A percentile compares a stretch with the other conserved stretches of the same genome.
phyloP scores from a whole-genome alignment of 2,797 vertebrate genomes.

The Falco rusticolus region DNA sequence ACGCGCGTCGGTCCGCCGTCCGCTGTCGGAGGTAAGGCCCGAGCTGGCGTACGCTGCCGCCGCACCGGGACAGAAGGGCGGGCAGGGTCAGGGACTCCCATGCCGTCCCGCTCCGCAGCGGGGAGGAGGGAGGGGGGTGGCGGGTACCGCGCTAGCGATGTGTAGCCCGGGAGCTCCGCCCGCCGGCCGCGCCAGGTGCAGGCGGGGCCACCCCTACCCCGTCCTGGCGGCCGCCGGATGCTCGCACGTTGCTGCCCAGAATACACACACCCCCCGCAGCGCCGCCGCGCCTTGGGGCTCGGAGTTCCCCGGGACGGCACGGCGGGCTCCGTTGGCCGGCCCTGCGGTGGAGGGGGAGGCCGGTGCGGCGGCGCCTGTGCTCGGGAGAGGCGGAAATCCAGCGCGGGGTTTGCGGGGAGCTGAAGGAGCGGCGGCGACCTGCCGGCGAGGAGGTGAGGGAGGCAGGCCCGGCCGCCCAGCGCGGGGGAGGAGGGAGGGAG shows the following conservation, averaged over 20 bases:
- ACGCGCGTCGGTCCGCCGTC: neutral
- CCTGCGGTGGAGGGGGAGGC: neutral
- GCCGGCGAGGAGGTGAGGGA: neutral
- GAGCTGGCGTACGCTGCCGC: neutral
- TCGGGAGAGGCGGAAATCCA: neutral
- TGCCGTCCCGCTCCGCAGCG: neutral
- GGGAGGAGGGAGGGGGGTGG: too few species aligned
- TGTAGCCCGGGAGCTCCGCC: neutral
- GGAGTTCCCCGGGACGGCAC: neutral
- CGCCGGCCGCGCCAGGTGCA: neutral
- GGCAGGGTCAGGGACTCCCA: rapidly evolving
- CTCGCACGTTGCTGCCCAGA: neutral
- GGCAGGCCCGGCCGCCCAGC: neutral
- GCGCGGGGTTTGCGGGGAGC: slow-evolving; percentile 56
- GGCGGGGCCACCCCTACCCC: rapidly evolving
- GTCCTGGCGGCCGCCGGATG: neutral
- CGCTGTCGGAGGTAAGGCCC: slow-evolving; percentile 36
- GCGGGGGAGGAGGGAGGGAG: neutral
- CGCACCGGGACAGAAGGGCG: neutral
- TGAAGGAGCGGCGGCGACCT: neutral
- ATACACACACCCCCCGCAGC: neutral
- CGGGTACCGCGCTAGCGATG: too few species aligned
- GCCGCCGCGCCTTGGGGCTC: neutral
- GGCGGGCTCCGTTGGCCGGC: neutral
- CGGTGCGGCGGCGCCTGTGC: neutral